Evolutionary conservation across 2,888 invertebrate species (phyloP).

Genomic region (Meteorus colon): DNA sequence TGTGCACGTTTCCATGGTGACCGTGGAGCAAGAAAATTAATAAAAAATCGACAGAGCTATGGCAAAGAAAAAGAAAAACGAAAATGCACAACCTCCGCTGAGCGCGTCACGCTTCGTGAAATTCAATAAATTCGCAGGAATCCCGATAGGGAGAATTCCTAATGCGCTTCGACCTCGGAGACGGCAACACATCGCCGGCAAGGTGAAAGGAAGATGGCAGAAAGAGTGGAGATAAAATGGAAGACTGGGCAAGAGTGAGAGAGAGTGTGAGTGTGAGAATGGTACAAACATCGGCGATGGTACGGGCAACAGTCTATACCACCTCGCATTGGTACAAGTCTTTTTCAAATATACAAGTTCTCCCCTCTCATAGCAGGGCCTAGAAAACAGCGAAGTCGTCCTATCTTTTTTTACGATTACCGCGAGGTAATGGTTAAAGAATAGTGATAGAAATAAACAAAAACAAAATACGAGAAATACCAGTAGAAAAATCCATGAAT

Average conservation of each 20-base stretch:
- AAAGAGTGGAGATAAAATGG: slow-evolving; percentile 34
- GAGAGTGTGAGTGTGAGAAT: slow-evolving; percentile 11
- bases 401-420: slow-evolving; percentile 30
- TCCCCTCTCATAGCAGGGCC: slow-evolving; percentile 14
- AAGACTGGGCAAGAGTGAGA: slow-evolving; percentile 23
- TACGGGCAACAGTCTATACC: slow-evolving; percentile 19
- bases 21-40: not conserved
- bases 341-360: slow-evolving; percentile 29
- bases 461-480: not conserved
- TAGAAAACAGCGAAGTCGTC: not conserved
- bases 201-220: slow-evolving; percentile 43
- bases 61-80: slow-evolving; percentile 23
- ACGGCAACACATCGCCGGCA: slow-evolving; percentile 39
- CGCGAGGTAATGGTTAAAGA: not conserved
- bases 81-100: slow-evolving; percentile 29
- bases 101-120: slow-evolving; percentile 51
- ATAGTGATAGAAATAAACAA: not conserved
- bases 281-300: slow-evolving; percentile 24
- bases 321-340: slow-evolving; percentile 38
- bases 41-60: not conserved
- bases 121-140: slow-evolving; percentile 54
- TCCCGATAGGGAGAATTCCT: slow-evolving; percentile 53
- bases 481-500: not conserved
- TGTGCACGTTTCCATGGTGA: slow-evolving; percentile 11
- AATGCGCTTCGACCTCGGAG: slow-evolving; percentile 48